phyloP scores from a whole-genome alignment of 1,140 invertebrate genomes.

The Drosophila sucinea region DNA sequence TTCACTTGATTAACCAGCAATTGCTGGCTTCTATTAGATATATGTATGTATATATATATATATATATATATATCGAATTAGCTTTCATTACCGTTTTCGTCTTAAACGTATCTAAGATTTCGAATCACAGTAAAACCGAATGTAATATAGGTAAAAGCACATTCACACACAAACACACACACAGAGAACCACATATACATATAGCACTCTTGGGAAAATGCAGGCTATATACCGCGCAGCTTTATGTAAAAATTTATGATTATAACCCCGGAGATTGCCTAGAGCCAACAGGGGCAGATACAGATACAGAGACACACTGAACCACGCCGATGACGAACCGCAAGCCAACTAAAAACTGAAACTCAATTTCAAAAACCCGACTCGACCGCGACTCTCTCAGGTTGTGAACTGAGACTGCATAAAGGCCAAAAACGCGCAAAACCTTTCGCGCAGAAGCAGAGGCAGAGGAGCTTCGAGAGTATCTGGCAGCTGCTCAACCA shows the following conservation, averaged over 20 bases:
- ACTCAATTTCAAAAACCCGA: neutral
- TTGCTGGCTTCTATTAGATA: neutral
- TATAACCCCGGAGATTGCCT: slow-evolving; percentile 52
- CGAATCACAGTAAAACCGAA: slow-evolving; percentile 49
- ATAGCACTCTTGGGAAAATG: slow-evolving; percentile 72
- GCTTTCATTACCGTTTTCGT: neutral
- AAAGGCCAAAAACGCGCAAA: slow-evolving; percentile 71
- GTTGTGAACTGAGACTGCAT: slow-evolving; percentile 35
- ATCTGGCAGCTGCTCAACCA: slow-evolving; percentile 64
- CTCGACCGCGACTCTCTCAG: slow-evolving; percentile 34
- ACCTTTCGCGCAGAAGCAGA: slow-evolving; percentile 68
- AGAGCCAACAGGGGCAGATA: slow-evolving; percentile 29
- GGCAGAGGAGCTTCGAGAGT: slow-evolving; percentile 40
- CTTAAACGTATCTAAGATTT: slow-evolving; percentile 64
- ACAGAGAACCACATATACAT: slow-evolving; percentile 19
- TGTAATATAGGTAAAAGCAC: neutral
- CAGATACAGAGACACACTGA: slow-evolving; percentile 47
- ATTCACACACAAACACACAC: slow-evolving; percentile 29
- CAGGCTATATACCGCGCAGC: slow-evolving; percentile 61
- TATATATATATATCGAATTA: neutral
- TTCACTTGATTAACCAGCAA: slow-evolving; percentile 18
- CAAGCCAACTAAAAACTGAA: slow-evolving; percentile 60
- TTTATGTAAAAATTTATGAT: slow-evolving; percentile 79
- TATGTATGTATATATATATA: too few relatives aligned
- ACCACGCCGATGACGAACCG: slow-evolving; percentile 78